phyloP scores from a whole-genome alignment of 2,113 vertebrate genomes.

The Chrysemys picta region DNA sequence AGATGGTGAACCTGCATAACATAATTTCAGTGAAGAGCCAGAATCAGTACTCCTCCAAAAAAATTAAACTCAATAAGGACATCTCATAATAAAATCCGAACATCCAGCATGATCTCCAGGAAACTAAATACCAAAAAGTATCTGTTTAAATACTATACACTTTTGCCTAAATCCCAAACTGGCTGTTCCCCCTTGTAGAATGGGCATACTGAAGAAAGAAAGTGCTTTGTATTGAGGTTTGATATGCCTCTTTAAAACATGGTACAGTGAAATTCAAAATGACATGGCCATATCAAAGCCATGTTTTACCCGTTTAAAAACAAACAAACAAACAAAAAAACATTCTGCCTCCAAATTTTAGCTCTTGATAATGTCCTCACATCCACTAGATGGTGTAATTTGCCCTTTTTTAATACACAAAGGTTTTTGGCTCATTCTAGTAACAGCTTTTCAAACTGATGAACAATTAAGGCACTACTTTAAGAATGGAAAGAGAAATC shows the following conservation, averaged over 20 bases:
- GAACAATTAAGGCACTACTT: neutral
- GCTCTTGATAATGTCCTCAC: fast-evolving
- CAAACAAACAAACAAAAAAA: neutral
- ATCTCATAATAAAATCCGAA: neutral
- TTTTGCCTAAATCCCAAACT: neutral
- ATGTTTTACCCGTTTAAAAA: neutral
- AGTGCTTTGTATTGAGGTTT: neutral
- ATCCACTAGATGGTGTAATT: conserved; percentile 55
- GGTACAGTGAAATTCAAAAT: neutral
- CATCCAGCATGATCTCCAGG: neutral
- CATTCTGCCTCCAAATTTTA: neutral
- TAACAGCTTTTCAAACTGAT: neutral
- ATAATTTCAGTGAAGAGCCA: neutral
- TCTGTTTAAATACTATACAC: too few species aligned
- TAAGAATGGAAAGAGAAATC: neutral
- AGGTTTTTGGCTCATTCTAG: neutral
- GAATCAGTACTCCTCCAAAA: neutral
- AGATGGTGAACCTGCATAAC: neutral
- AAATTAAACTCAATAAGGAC: neutral
- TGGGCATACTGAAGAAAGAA: neutral
- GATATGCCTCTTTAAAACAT: neutral
- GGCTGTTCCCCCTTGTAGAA: neutral
- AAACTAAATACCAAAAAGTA: neutral
- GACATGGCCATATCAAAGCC: neutral
- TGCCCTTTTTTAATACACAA: neutral